Evolutionary conservation across 2,888 invertebrate genomes (phyloP).

Genomic region (Mechanitis mazaeus): DNA sequence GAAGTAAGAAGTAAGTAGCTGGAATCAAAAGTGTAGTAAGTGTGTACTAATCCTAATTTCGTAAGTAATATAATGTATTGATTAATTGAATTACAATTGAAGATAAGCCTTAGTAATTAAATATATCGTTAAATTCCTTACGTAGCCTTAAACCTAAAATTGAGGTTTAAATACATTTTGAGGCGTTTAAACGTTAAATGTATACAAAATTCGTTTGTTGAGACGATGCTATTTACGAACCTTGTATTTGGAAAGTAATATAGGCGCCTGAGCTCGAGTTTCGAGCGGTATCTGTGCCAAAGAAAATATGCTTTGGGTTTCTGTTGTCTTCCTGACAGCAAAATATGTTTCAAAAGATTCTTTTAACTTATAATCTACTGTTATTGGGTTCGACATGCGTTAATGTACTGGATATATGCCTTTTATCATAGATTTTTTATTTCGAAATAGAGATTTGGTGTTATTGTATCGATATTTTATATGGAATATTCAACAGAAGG

Average conservation of each 20-base stretch:
- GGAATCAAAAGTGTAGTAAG: too few species aligned
- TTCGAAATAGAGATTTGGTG: too few species aligned
- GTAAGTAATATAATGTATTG: not conserved
- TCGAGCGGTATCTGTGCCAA: not conserved
- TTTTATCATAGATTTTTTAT: too few species aligned
- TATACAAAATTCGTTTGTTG: conserved; percentile 2
- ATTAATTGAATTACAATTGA: not conserved
- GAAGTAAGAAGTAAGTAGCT: too few species aligned
- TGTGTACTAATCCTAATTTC: too few species aligned
- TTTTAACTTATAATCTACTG: too few species aligned
- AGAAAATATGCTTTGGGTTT: not conserved
- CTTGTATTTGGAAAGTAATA: conserved; percentile 7
- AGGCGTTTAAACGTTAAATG: not conserved
- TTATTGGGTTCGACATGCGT: too few species aligned
- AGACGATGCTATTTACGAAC: conserved; percentile 3
- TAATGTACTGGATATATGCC: too few species aligned
- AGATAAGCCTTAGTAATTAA: not conserved
- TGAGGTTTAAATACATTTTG: not conserved
- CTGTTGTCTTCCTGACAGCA: not conserved
- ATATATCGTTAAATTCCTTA: not conserved
- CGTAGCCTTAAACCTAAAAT: not conserved
- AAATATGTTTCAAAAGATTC: too few species aligned
- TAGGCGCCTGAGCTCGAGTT: not conserved
- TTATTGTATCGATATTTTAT: too few species aligned
- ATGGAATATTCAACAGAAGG: too few species aligned